Base-by-base conservation (phyloP, 2,888 invertebrate species). In the Biston betularia region DNA sequence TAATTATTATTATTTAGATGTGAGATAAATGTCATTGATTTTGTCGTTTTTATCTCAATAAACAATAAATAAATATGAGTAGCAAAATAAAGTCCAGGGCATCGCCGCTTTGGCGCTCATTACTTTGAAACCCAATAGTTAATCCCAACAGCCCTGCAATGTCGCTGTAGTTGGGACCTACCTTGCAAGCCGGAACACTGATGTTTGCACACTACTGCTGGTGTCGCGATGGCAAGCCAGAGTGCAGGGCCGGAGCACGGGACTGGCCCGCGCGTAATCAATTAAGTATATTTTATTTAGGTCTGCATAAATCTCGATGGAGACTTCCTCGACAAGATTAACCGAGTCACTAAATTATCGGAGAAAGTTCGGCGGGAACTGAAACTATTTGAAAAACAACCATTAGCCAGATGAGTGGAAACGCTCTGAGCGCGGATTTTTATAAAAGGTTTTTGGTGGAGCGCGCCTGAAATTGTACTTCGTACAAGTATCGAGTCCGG, bases 241-340 rank as follows among this genome's bases (percentile, higher is more conserved):
- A 24, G 24, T 24, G 3, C 24, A 3, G 24, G 64, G 64, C n/a
- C 56, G 44, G 42, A 38, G 45, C 50, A 48, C 24, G 24, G 24
- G 3, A 24, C 44, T 44, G 58, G 33, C 52, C 40, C 50, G 55
- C 14, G 34, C 52, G 46, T 60, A 55, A 45, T 56, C 14, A 64
- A 46, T 52, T 58, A 24, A 24, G 24, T 24, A 53, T 53, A 45
- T 3, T 9, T 46, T 12, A 56, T 61, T 54, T 46, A 49, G 35
- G 24, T 35, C 44, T 35, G 15, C 53, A 42, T 44, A 46, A 57
- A 59, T 54, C 42, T 44, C 46, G 57, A 60, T 61, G 63, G 46
- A 42, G n/a, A 63, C 63, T 65, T 65, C 49, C 61, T 55, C 40
- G 53, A 35, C 35, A 33, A 62, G 46, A 64, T 64, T 66, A 59